Conservation (phyloP, 1,140 invertebrate genomes). For the Brachionus asplanchnoidis region DNA sequence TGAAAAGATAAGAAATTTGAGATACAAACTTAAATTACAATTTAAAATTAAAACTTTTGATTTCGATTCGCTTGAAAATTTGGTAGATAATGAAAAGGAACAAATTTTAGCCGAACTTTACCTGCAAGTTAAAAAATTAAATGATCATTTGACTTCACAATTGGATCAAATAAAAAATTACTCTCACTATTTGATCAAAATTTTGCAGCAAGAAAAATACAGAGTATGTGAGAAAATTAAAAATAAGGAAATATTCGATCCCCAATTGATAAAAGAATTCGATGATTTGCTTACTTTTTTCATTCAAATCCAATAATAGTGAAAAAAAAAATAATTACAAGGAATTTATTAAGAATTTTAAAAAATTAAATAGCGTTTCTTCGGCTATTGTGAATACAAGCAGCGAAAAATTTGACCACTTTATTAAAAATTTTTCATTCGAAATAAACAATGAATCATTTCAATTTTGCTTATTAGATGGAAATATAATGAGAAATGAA, state of each 20-base stretch:
- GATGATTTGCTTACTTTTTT: not conserved
- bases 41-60: not conserved
- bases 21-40: not conserved
- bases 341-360: not conserved
- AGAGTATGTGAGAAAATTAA: not conserved
- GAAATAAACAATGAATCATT: not conserved
- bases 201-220: not conserved
- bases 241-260: not conserved
- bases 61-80: not conserved
- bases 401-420: not conserved
- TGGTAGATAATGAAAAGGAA: not conserved
- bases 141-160: not conserved
- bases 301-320: not conserved
- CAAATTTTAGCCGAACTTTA: not conserved
- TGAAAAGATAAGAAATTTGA: not conserved
- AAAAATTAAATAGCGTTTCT: not conserved
- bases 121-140: not conserved
- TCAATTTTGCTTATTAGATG: not conserved
- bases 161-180: not conserved
- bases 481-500: not conserved
- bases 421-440: not conserved
- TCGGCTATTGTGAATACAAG: not conserved
- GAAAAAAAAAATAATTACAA: slow-evolving; percentile 7
- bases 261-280: not conserved
- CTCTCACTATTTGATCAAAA: not conserved